These are phyloP conservation scores for Coturnix japonica DNA, from an alignment of 2,113 vertebrate genomes.

Conservation along the genomic window DNA sequence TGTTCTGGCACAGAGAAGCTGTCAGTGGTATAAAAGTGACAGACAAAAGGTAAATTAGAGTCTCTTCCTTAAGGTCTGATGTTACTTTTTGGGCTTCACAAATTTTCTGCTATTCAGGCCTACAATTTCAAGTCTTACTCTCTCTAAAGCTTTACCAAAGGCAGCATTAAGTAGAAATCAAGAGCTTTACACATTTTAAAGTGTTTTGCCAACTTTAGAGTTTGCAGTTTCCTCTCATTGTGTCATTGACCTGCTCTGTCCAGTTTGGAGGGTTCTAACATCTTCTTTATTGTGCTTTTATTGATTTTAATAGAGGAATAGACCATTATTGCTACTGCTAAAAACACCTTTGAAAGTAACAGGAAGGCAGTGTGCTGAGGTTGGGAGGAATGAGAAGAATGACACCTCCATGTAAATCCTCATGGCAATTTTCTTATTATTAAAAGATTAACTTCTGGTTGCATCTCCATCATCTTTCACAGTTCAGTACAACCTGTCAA, in stretches of 20 bases:
- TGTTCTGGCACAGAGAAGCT: neutral
- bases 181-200: neutral
- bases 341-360: neutral
- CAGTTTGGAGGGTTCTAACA: neutral
- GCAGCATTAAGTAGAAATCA: neutral
- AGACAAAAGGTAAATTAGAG: neutral
- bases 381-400: slow-evolving; percentile 17
- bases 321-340: neutral
- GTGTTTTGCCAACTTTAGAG: neutral
- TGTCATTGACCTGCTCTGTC: neutral
- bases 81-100: neutral
- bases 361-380: neutral
- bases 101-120: neutral
- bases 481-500: neutral
- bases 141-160: neutral
- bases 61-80: neutral
- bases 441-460: slow-evolving; percentile 49
- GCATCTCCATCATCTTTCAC: slow-evolving; percentile 40
- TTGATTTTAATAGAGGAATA: neutral
- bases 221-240: neutral
- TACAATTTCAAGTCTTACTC: neutral
- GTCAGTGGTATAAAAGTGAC: neutral
- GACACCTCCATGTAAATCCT: slow-evolving; percentile 20
- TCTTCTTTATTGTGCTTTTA: neutral
- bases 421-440: neutral